phyloP scores from a whole-genome alignment of 2,797 vertebrate species.

The Thalassophryne amazonica region DNA sequence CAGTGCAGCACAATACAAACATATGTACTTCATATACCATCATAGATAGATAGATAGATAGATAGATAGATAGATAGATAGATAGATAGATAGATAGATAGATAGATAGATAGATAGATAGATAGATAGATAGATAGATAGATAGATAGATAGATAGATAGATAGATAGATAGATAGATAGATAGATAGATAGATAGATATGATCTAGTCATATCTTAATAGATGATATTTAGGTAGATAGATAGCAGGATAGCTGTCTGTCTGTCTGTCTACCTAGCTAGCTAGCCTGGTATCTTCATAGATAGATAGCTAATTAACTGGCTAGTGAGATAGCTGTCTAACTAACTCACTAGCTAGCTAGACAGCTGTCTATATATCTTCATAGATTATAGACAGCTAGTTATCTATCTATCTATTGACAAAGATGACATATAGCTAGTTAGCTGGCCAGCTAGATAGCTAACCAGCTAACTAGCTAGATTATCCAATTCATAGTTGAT shows the following conservation, averaged over 20 bases:
- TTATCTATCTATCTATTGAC: no score
- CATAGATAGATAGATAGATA: conserved; percentile 72
- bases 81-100: conserved; percentile 76
- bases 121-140: conserved; percentile 58
- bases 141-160: conserved; percentile 46
- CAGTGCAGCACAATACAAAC: conserved; percentile 60
- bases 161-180: conserved; percentile 39
- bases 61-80: conserved; percentile 72
- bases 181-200: conserved; percentile 24
- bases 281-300: no score
- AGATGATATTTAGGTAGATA: no score
- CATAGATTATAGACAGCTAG: no score
- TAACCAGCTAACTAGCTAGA: no score
- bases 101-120: conserved; percentile 82
- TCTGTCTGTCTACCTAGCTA: no score
- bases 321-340: conserved; percentile 17
- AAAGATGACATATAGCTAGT: no score
- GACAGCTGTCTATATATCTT: no score
- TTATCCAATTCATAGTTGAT: no score
- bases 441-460: no score
- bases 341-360: no score
- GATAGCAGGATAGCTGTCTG: conserved; percentile 84
- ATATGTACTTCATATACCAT: conserved; percentile 35
- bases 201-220: no score
- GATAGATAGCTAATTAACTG: conserved; percentile 53